A percentile compares a stretch with the other conserved stretches of the same genome.
These are phyloP conservation scores for Cotesia typhae DNA, from an alignment of 1,140 invertebrate species.

Conservation along the genomic window DNA sequence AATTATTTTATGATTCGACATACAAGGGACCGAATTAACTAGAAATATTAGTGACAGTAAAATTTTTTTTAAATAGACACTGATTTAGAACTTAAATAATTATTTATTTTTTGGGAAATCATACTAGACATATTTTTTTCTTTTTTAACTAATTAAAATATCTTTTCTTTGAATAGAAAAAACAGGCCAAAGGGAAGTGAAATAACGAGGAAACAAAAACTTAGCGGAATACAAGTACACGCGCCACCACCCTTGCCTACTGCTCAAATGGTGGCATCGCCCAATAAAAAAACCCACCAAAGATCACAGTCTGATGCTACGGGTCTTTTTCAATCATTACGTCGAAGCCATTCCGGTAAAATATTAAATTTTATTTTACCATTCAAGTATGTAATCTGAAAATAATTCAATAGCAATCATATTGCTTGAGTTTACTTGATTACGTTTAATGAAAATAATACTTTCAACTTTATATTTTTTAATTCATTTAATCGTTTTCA, in stretches of 20 bases:
- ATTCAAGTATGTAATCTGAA: neutral
- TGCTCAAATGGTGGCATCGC: slow-evolving; percentile 60
- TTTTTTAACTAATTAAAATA: neutral
- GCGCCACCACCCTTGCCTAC: slow-evolving; percentile 54
- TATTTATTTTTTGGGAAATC: too few relatives aligned
- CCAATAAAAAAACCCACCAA: slow-evolving; percentile 78
- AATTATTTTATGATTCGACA: neutral
- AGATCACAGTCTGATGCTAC: slow-evolving; percentile 93
- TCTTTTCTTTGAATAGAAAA: slow-evolving; percentile 18
- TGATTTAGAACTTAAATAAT: too few relatives aligned
- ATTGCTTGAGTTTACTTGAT: too few relatives aligned
- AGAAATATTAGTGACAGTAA: too few relatives aligned
- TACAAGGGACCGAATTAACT: too few relatives aligned
- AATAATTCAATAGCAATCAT: neutral
- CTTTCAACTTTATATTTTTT: slow-evolving; percentile 21
- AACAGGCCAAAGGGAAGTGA: slow-evolving; percentile 63
- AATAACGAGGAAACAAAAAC: slow-evolving; percentile 53
- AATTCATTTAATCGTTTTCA: neutral
- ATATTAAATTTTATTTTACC: slow-evolving; percentile 9
- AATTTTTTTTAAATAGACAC: too few relatives aligned
- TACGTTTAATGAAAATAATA: neutral
- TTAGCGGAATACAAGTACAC: slow-evolving; percentile 55
- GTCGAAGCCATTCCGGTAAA: slow-evolving; percentile 64
- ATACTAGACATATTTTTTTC: too few relatives aligned
- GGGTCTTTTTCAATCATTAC: slow-evolving; percentile 67